phyloP scores from a whole-genome alignment of 2,888 invertebrate species.

The Spisula subtruncata region DNA sequence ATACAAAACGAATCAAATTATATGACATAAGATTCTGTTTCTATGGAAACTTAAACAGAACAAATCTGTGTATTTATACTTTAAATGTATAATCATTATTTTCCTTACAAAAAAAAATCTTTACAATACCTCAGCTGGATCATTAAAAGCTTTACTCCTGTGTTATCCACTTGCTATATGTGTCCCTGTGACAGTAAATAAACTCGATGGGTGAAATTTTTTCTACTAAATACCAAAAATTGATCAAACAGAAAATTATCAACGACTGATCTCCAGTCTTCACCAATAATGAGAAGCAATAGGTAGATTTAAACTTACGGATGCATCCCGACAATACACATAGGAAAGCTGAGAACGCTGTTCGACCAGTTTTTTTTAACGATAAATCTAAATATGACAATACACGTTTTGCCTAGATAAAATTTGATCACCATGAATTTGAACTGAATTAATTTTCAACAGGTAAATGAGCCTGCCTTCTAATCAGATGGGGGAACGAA shows the following conservation, averaged over 20 bases:
- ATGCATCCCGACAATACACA: conserved; percentile 33
- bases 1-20: neutral
- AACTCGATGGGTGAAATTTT: conserved; percentile 61
- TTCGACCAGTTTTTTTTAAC: conserved; percentile 51
- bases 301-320: conserved; percentile 45
- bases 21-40: neutral
- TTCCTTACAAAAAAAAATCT: conserved; percentile 29
- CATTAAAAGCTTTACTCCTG: conserved; percentile 45
- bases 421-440: conserved; percentile 70
- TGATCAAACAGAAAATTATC: conserved; percentile 70
- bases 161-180: conserved; percentile 41
- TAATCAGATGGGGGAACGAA: neutral
- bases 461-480: conserved; percentile 31
- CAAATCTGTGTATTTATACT: neutral
- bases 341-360: conserved; percentile 46
- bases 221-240: conserved; percentile 66
- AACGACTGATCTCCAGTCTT: conserved; percentile 42
- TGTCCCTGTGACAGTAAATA: conserved; percentile 58
- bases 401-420: conserved; percentile 69
- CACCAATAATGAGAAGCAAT: conserved; percentile 41
- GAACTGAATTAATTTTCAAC: conserved; percentile 67
- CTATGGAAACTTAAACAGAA: conserved; percentile 12
- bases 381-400: conserved; percentile 69
- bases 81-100: conserved; percentile 4
- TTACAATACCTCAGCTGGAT: conserved; percentile 45